Percentiles rank a stretch among this genome's conserved stretches.
Conservation (phyloP, 1,140 invertebrate genomes). For the Drosophila truncata region DNA sequence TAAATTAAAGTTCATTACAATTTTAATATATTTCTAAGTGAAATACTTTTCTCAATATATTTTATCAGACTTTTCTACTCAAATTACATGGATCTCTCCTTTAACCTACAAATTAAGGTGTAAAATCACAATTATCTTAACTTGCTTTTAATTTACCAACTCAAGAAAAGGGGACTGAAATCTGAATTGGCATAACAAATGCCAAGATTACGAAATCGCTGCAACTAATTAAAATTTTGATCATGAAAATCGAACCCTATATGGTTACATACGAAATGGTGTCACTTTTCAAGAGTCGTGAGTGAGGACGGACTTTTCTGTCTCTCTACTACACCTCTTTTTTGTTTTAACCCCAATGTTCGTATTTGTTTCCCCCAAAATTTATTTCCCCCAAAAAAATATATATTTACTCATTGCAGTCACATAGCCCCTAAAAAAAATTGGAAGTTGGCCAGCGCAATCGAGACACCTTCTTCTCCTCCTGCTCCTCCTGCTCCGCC, state of each 20-base stretch:
- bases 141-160: slow-evolving; percentile 1
- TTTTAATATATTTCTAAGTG: background rate
- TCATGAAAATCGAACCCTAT: slow-evolving; percentile 56
- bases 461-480: slow-evolving; percentile 16
- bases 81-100: background rate
- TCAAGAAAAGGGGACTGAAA: background rate
- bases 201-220: slow-evolving; percentile 60
- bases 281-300: slow-evolving; percentile 48
- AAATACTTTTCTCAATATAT: background rate
- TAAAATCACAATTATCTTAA: slow-evolving; percentile 22
- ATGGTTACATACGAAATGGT: slow-evolving; percentile 47
- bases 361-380: background rate
- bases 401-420: slow-evolving; percentile 59
- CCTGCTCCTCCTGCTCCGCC: background rate
- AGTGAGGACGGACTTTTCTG: too few species aligned
- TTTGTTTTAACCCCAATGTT: background rate
- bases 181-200: slow-evolving; percentile 59
- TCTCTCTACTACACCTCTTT: background rate
- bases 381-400: background rate
- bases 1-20: background rate
- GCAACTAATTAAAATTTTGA: slow-evolving; percentile 49
- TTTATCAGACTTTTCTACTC: background rate
- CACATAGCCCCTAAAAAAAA: slow-evolving; percentile 27
- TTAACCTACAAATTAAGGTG: slow-evolving; percentile 12
- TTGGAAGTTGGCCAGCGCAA: slow-evolving; percentile 18